A percentile compares a stretch with the other conserved stretches of the same genome.
Conservation (phyloP, 1,140 invertebrate species). For the Drosophila sturtevanti region DNA sequence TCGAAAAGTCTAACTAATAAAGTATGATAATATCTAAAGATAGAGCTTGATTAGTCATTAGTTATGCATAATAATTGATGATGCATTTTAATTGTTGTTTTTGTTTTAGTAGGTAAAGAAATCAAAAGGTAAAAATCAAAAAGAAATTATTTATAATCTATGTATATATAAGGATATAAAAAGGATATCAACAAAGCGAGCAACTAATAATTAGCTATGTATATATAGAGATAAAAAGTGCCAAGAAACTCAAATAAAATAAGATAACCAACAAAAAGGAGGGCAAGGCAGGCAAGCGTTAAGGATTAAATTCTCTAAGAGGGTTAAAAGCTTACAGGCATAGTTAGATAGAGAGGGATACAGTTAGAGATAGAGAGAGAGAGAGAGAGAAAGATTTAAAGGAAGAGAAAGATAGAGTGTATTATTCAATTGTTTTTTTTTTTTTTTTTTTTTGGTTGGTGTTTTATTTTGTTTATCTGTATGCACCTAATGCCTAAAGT, state of each 20-base stretch:
- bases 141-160: background rate
- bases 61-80: no score
- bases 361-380: background rate
- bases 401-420: slow-evolving; percentile 23
- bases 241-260: background rate
- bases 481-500: slow-evolving; percentile 88
- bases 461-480: slow-evolving; percentile 38
- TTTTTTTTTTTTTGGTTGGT: slow-evolving; percentile 33
- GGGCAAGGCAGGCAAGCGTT: background rate
- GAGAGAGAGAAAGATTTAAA: background rate
- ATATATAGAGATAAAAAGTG: background rate
- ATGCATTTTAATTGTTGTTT: background rate
- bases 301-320: background rate
- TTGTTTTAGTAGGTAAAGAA: background rate
- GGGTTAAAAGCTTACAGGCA: background rate
- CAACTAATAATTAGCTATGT: background rate
- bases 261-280: background rate
- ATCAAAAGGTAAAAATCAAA: background rate
- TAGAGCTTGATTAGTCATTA: no score
- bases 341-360: background rate
- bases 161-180: background rate
- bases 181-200: background rate
- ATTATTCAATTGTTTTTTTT: slow-evolving; percentile 17
- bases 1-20: no score
- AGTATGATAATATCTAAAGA: no score